Evolutionary conservation across 2,797 vertebrate species (phyloP).

Genomic region (Cygnus olor): DNA sequence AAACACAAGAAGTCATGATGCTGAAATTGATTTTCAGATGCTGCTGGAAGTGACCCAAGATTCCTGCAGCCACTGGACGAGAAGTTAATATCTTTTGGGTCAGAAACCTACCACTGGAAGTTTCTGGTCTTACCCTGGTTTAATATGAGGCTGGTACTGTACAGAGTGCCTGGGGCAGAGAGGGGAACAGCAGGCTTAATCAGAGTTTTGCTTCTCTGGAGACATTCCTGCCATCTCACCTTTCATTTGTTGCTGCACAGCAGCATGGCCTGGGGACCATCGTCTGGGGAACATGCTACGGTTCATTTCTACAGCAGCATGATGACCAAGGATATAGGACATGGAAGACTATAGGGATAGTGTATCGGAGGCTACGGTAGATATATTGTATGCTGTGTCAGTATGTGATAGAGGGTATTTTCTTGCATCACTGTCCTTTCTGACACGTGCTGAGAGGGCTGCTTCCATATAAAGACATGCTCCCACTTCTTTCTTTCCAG

Average conservation of each 20-base stretch:
- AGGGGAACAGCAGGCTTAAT: neutral
- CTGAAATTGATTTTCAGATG: neutral
- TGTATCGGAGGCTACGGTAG: neutral
- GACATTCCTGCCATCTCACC: neutral
- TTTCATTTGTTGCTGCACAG: neutral
- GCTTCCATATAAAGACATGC: neutral
- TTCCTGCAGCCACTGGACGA: neutral
- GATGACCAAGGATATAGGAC: neutral
- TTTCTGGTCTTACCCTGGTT: neutral
- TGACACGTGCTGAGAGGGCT: neutral
- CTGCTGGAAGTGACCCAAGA: neutral
- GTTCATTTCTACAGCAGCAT: neutral
- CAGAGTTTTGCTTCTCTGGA: neutral
- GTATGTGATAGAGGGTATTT: neutral
- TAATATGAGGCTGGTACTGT: neutral
- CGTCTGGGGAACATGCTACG: neutral
- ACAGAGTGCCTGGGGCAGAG: neutral
- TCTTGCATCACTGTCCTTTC: neutral
- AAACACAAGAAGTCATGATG: neutral
- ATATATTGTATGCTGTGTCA: neutral
- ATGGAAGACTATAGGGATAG: neutral
- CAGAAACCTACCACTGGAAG: neutral
- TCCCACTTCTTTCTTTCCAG: neutral
- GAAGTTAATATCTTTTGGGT: neutral
- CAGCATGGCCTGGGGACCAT: neutral